These are phyloP conservation scores for Dolichallabes microphthalmus DNA, from an alignment of 2,113 vertebrate species.

Conservation along the genomic window DNA sequence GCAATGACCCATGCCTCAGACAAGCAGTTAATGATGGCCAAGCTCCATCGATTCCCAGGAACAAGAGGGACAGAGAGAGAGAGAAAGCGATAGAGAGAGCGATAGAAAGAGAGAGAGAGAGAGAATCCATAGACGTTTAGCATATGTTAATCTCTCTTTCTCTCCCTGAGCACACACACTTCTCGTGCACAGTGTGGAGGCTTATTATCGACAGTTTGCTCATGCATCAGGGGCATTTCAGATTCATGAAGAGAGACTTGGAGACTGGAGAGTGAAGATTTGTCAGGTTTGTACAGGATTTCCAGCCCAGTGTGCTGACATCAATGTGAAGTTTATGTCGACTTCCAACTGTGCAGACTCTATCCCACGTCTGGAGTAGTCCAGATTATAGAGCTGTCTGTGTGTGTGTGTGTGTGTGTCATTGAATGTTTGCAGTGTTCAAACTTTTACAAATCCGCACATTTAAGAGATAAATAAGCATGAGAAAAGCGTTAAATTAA, in stretches of 20 bases:
- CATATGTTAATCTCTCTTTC: constrained; percentile 21
- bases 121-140: constrained; percentile 20
- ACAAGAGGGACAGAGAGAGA: neutral
- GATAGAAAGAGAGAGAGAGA: constrained; percentile 11
- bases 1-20: constrained; percentile 37
- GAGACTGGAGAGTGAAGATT: constrained; percentile 22
- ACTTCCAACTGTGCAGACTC: constrained; percentile 21
- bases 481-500: neutral
- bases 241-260: constrained; percentile 1
- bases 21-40: constrained; percentile 45
- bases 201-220: constrained; percentile 32
- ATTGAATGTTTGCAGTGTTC: too few relatives aligned
- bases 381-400: constrained; percentile 28
- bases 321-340: constrained; percentile 29
- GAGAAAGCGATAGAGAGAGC: neutral
- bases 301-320: constrained; percentile 38
- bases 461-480: neutral
- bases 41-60: constrained; percentile 45
- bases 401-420: neutral
- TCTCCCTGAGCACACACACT: neutral
- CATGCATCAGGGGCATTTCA: constrained; percentile 27
- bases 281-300: constrained; percentile 37
- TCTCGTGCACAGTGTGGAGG: constrained; percentile 18
- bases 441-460: neutral
- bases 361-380: neutral